Evolutionary conservation across 2,113 vertebrate species (phyloP), one percentile per base, ranked within the genome.

Genomic region (Trematocara variabile): DNA sequence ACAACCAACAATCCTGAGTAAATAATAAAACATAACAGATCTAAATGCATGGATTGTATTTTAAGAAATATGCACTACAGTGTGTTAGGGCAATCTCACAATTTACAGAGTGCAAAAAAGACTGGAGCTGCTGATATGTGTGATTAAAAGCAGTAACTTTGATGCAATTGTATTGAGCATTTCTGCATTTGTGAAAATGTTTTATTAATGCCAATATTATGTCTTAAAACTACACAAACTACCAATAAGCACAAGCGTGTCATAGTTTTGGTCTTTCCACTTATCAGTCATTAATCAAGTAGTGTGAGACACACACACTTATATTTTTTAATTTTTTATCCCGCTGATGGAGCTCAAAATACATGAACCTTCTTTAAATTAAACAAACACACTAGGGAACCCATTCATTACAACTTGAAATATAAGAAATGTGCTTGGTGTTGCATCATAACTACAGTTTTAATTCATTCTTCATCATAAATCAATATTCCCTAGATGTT

Each of bases 371-470:
- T 28, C 25, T 28, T 48, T 30, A 30, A 75, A 78, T 28, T 28
- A 46, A 70, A 46, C 14, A 78, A 54, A 77, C 16, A 83, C 30
- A 79, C 7, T 5, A 58, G 37, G 63, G 18, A 84, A 54, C n/a
- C 22, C 5, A 65, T 75, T 84, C 7, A 70, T 81, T 86, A 77
- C 22, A 33, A 73, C 25, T 70, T n/a, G 46, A 20, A 73, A 50
- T 2, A 44, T 10, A 82, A 85, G 39, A 77, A 83, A 88, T 87
- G 55, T 81, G 52, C 60, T 81, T 65, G 10, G 41, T 63, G 55
- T 92, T 93, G 82, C 83, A 90, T 93, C 88, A 83, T 11, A 81
- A 83, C 80, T 80, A 65, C 30, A 84, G 22, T 70, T 84, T 82
- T 86, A 89, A 90, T 85, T 79, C 5, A 90, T 80, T 52, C 56